Percentiles rank a stretch among this genome's conserved stretches.
Evolutionary conservation across 2,888 invertebrate genomes (phyloP).

Genomic region (Elysia crispata): DNA sequence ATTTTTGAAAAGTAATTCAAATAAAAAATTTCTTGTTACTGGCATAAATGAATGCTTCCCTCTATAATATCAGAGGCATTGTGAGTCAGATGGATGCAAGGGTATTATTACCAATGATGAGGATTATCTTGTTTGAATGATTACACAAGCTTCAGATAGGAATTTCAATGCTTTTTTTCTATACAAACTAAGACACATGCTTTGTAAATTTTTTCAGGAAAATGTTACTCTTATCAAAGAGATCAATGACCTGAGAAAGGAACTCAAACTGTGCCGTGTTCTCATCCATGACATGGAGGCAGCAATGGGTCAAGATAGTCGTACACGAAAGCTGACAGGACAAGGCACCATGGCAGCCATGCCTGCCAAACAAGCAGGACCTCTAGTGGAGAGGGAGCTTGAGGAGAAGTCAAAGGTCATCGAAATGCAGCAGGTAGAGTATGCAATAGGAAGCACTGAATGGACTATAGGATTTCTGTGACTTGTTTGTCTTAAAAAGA

Average conservation of each 20-base stretch:
- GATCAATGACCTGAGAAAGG: slow-evolving; percentile 85
- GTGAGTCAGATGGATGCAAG: too few species aligned
- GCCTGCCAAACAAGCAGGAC: slow-evolving; percentile 69
- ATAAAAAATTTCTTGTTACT: too few species aligned
- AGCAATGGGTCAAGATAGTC: slow-evolving; percentile 75
- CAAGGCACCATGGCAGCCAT: slow-evolving; percentile 59
- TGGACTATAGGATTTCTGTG: too few species aligned
- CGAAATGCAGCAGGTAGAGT: slow-evolving; percentile 74
- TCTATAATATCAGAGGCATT: too few species aligned
- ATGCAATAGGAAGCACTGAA: neutral
- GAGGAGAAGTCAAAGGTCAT: slow-evolving; percentile 80
- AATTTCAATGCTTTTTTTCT: too few species aligned
- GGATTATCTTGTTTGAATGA: too few species aligned
- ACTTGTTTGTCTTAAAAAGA: too few species aligned
- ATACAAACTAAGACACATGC: too few species aligned
- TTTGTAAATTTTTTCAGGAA: slow-evolving; percentile 82
- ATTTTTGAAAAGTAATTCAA: too few species aligned
- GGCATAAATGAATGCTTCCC: too few species aligned
- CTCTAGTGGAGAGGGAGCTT: slow-evolving; percentile 83
- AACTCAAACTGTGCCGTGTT: slow-evolving; percentile 83
- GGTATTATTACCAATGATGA: too few species aligned
- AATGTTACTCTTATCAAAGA: slow-evolving; percentile 88
- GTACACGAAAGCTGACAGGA: slow-evolving; percentile 57
- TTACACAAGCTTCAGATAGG: too few species aligned
- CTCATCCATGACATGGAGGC: slow-evolving; percentile 86